phyloP scores from a whole-genome alignment of 2,797 vertebrate genomes.

The Falco cherrug region DNA sequence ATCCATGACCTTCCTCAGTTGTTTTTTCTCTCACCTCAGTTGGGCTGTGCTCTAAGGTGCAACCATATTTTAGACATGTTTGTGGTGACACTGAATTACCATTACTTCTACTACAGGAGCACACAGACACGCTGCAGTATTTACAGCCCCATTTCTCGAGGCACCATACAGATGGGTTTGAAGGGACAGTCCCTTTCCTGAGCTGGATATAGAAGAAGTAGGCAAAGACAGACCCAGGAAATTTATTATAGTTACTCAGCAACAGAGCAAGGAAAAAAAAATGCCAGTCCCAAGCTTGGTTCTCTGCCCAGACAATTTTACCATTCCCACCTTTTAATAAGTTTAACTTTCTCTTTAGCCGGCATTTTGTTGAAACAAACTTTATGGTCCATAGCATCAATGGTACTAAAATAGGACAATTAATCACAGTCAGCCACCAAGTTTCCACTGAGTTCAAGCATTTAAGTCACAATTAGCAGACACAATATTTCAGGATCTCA shows the following conservation, averaged over 20 bases:
- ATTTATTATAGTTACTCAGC: slow-evolving; percentile 7
- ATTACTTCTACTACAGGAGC: background rate
- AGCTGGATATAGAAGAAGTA: background rate
- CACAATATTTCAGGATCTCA: slow-evolving; percentile 14
- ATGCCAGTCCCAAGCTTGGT: background rate
- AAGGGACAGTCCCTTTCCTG: background rate
- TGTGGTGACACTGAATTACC: background rate
- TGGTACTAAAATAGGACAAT: background rate
- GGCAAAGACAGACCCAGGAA: background rate
- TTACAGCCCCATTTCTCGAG: background rate
- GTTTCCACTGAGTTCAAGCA: background rate
- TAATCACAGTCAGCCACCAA: background rate
- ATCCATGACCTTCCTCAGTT: background rate
- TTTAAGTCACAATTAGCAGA: slow-evolving; percentile 54
- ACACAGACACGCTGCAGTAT: background rate
- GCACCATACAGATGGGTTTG: background rate
- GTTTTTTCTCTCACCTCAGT: background rate
- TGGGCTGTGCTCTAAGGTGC: background rate
- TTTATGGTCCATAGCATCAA: slow-evolving; percentile 7
- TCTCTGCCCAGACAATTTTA: slow-evolving; percentile 7
- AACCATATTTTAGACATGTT: background rate
- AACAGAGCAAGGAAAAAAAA: background rate
- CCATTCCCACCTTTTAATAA: background rate
- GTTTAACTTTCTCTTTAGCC: background rate
- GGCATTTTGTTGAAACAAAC: slow-evolving; percentile 37